Conservation (phyloP, 2,888 invertebrate species). For the Troilus luridus region DNA sequence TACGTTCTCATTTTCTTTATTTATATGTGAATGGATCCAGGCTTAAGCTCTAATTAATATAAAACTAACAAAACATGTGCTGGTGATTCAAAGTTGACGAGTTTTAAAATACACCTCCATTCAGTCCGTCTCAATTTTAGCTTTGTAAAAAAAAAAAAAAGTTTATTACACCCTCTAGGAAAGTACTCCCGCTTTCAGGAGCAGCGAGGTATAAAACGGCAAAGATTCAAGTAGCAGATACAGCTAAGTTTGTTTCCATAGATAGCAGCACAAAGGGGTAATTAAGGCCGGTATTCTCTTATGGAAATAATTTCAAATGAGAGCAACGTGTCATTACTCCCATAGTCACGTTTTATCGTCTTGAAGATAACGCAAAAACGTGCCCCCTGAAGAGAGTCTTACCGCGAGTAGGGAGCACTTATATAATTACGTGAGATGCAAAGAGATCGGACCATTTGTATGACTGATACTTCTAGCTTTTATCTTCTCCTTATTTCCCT, state of each 20-base stretch:
- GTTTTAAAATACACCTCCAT: neutral
- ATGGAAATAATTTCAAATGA: slow-evolving; percentile 32
- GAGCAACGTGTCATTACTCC: slow-evolving; percentile 50
- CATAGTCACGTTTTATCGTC: slow-evolving; percentile 56
- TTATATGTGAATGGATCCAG: too few species aligned
- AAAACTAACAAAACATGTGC: too few species aligned
- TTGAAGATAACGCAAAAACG: slow-evolving; percentile 56
- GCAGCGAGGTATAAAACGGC: neutral
- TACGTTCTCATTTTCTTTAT: too few species aligned
- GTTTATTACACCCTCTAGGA: neutral
- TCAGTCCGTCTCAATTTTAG: neutral
- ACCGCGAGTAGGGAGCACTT: neutral
- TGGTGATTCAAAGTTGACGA: too few species aligned
- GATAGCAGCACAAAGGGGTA: neutral
- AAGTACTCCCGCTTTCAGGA: neutral
- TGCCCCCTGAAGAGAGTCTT: slow-evolving; percentile 23
- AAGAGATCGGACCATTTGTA: slow-evolving; percentile 43
- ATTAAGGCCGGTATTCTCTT: slow-evolving; percentile 5
- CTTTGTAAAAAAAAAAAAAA: neutral
- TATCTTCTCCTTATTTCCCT: slow-evolving; percentile 34
- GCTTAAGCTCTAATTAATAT: too few species aligned
- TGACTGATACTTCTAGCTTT: neutral
- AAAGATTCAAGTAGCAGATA: neutral
- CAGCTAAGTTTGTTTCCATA: slow-evolving; percentile 16
- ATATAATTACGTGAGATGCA: slow-evolving; percentile 50